phyloP scores from a whole-genome alignment of 2,888 invertebrate genomes.

The Cheiracanthium punctorium region DNA sequence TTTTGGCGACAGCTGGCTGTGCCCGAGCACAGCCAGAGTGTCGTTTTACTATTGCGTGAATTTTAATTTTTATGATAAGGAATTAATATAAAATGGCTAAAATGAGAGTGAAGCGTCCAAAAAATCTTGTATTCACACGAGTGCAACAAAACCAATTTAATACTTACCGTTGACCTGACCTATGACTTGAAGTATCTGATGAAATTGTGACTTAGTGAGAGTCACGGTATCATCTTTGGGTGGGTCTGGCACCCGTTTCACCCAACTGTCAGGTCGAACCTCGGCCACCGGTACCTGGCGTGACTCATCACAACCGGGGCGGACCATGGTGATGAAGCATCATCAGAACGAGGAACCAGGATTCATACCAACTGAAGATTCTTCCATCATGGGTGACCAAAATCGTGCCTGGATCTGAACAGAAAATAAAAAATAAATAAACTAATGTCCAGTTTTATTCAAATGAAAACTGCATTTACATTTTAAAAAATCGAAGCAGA shows the following conservation, averaged over 20 bases:
- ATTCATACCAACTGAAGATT: neutral
- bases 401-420: no score
- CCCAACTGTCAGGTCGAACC: conserved; percentile 58
- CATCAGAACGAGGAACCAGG: neutral
- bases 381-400: neutral
- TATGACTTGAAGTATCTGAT: conserved; percentile 59
- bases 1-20: no score
- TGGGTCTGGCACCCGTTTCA: neutral
- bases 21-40: no score
- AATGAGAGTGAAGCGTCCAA: no score
- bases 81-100: no score
- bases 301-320: conserved; percentile 52
- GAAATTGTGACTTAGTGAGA: conserved; percentile 53
- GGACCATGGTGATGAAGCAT: conserved; percentile 36
- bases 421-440: no score
- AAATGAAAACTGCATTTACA: no score
- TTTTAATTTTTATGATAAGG: no score
- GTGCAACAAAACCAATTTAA: neutral
- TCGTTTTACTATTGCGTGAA: no score
- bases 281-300: conserved; percentile 58
- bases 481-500: no score
- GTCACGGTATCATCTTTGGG: conserved; percentile 58
- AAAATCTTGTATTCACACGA: no score
- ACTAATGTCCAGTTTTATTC: no score
- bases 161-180: conserved; percentile 46